phyloP scores from a whole-genome alignment of 2,113 vertebrate species.

The Rafetus swinhoei region DNA sequence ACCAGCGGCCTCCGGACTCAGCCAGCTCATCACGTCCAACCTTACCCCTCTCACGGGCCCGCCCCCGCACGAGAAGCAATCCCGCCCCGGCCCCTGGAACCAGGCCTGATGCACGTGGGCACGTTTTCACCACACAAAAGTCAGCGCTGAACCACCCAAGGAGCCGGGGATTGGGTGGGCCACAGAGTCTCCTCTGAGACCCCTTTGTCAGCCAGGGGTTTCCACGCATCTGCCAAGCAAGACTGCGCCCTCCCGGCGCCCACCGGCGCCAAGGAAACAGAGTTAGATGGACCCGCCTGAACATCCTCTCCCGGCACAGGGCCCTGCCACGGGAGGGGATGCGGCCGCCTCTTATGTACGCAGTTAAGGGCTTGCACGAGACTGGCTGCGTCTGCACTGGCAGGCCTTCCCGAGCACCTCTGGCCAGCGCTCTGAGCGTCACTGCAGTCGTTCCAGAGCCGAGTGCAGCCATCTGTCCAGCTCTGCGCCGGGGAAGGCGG shows the following conservation, averaged over 20 bases:
- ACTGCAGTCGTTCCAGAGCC: not conserved
- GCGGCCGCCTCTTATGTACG: not conserved
- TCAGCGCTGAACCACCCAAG: not conserved
- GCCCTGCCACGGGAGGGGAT: not conserved
- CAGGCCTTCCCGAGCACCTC: no score
- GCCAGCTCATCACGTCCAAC: not conserved
- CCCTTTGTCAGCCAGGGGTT: not conserved
- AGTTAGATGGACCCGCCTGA: not conserved
- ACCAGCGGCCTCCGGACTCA: accelerated
- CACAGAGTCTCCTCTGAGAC: no score
- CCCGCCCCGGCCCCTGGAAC: not conserved
- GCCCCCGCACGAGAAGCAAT: not conserved
- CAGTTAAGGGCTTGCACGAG: not conserved
- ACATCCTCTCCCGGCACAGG: not conserved
- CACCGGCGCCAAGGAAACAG: not conserved
- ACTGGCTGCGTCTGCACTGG: not conserved
- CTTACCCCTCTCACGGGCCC: no score
- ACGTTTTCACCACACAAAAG: not conserved
- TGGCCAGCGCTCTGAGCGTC: not conserved
- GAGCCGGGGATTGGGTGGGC: not conserved
- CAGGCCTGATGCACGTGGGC: no score
- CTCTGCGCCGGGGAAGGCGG: not conserved
- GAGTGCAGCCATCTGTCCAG: not conserved
- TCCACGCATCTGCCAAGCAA: not conserved
- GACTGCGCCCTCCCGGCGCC: no score